Conservation (phyloP, 2,888 invertebrate genomes). For the Amiota minor region DNA sequence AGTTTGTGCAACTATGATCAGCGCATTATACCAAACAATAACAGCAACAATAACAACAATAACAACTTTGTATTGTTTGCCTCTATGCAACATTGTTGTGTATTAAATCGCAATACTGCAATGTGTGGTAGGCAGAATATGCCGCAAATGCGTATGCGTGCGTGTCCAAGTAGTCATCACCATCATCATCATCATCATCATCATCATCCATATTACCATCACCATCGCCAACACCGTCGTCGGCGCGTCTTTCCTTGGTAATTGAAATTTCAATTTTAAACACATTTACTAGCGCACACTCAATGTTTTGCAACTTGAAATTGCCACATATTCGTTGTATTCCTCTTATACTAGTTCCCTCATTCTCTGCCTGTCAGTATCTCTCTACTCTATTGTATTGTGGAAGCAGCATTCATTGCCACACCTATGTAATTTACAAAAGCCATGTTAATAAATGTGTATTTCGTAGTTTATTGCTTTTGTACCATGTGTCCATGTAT, state of each 20-base stretch:
- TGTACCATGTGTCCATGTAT: constrained; percentile 29
- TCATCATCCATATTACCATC: constrained; percentile 20
- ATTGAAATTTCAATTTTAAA: constrained; percentile 59
- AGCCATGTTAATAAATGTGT: constrained; percentile 59
- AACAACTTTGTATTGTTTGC: not conserved
- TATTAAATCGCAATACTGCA: not conserved
- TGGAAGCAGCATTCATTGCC: constrained; percentile 45
- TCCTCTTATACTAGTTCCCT: too few relatives aligned
- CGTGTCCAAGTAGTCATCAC: constrained; percentile 19
- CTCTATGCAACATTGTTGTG: not conserved
- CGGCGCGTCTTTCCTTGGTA: constrained; percentile 42
- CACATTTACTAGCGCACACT: constrained; percentile 46
- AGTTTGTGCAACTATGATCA: constrained; percentile 29
- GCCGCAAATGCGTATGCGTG: constrained; percentile 22
- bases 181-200: not conserved
- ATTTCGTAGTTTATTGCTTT: constrained; percentile 55
- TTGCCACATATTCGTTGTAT: not conserved
- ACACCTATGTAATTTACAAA: constrained; percentile 55
- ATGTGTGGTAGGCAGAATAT: constrained; percentile 10
- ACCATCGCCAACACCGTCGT: not conserved
- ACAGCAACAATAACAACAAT: too few relatives aligned
- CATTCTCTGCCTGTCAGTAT: too few relatives aligned
- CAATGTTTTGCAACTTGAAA: constrained; percentile 6
- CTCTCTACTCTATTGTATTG: constrained; percentile 33
- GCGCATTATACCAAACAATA: constrained; percentile 18